A percentile compares a stretch with the other conserved stretches of the same genome.
Conservation (phyloP, 1,140 invertebrate genomes). For the Dendroctonus valens region DNA sequence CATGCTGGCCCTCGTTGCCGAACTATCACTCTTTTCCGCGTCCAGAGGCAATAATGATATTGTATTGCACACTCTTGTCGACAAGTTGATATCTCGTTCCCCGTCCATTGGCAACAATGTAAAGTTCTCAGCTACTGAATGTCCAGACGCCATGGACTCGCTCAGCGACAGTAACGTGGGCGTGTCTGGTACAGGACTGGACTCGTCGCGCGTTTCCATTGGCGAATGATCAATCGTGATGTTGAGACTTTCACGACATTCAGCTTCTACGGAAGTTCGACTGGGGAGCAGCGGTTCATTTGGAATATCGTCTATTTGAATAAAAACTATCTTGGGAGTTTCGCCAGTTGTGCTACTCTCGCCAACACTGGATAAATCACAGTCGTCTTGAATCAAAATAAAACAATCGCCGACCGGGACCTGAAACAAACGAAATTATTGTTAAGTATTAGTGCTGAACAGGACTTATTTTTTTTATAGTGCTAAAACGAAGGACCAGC, state of each 20-base stretch:
- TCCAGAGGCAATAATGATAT: background rate
- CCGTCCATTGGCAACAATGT: conserved; percentile 14
- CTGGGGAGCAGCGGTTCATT: conserved; percentile 14
- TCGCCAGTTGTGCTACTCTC: conserved; percentile 35
- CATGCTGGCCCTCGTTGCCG: conserved; percentile 1
- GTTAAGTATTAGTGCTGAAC: no score
- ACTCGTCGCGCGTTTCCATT: conserved; percentile 4
- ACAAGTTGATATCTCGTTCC: background rate
- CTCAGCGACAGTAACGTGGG: conserved; percentile 25
- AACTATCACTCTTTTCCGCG: no score
- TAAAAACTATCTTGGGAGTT: conserved; percentile 46
- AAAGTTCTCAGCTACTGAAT: conserved; percentile 4
- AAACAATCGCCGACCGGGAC: conserved; percentile 48
- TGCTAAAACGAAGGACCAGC: no score
- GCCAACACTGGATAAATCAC: conserved; percentile 46
- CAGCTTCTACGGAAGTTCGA: background rate
- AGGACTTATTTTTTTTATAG: no score
- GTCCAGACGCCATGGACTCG: conserved; percentile 12
- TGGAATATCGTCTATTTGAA: conserved; percentile 46
- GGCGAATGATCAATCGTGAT: conserved; percentile 11
- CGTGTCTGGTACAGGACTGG: conserved; percentile 25
- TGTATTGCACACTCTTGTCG: background rate
- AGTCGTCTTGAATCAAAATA: conserved; percentile 51
- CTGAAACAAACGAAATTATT: conserved; percentile 18
- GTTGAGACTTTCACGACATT: background rate